Evolutionary conservation across 2,113 vertebrate species (phyloP).

Genomic region (Bungarus multicinctus): DNA sequence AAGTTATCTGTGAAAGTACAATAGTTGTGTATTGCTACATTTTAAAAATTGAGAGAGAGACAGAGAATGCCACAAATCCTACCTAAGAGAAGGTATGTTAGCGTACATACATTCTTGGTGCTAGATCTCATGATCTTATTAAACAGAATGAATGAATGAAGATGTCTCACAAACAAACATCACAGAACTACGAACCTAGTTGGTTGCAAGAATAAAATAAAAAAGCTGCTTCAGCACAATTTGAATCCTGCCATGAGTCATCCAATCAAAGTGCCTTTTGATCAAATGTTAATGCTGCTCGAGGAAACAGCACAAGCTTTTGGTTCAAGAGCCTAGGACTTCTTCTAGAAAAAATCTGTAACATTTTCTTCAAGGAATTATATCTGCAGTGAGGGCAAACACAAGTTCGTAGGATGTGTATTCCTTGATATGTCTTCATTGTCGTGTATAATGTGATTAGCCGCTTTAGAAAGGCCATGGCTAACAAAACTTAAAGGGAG

Average conservation of each 20-base stretch:
- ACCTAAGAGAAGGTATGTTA: background rate
- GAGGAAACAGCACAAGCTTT: background rate
- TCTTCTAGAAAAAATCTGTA: background rate
- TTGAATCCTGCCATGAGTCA: background rate
- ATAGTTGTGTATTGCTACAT: background rate
- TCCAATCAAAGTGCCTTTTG: background rate
- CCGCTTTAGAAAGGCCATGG: background rate
- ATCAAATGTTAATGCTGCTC: background rate
- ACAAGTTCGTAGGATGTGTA: background rate
- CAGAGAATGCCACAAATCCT: background rate
- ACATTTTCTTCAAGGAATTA: background rate
- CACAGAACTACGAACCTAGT: background rate
- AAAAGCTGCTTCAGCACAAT: background rate
- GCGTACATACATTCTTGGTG: background rate
- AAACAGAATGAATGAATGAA: background rate
- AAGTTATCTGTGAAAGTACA: background rate
- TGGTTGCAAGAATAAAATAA: background rate
- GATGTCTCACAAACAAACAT: background rate
- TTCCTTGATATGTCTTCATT: background rate
- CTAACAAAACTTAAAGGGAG: background rate
- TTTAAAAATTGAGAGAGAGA: background rate
- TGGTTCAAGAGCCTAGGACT: background rate
- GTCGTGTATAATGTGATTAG: background rate
- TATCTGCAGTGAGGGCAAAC: background rate
- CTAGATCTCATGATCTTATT: background rate